Evolutionary conservation across 2,113 vertebrate species (phyloP).

Genomic region (Amblyornis subalaris): DNA sequence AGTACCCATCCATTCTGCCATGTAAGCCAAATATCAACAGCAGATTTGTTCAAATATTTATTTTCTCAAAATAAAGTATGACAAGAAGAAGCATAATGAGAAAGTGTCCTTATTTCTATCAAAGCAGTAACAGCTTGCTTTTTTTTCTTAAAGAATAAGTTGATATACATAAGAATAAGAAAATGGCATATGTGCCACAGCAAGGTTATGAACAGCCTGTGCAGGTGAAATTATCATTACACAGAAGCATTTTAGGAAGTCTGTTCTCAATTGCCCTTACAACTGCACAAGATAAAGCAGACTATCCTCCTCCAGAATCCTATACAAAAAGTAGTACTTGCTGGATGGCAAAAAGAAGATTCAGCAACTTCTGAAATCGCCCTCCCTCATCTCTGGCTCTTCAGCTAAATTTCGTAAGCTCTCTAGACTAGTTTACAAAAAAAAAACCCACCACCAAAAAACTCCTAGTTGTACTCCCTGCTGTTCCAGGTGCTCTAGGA

Average conservation of each 20-base stretch:
- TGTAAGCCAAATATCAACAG: background rate
- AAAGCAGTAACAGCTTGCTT: background rate
- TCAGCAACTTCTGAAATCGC: background rate
- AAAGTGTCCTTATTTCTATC: background rate
- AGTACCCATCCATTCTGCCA: background rate
- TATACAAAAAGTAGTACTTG: background rate
- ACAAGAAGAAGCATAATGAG: background rate
- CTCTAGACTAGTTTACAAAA: background rate
- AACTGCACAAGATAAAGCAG: background rate
- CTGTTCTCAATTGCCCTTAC: background rate
- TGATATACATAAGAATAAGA: background rate
- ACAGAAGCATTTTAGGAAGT: background rate
- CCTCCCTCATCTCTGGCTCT: background rate
- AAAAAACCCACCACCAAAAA: background rate
- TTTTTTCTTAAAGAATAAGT: background rate
- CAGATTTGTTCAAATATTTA: background rate
- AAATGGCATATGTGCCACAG: accelerated
- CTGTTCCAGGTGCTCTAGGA: background rate
- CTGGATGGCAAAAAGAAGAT: background rate
- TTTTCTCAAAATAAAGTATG: background rate
- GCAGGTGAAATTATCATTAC: background rate
- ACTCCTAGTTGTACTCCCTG: background rate
- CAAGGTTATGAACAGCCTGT: background rate
- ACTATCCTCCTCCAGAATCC: background rate
- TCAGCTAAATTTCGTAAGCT: background rate